A percentile compares a stretch with the other conserved stretches of the same genome.
phyloP scores from a whole-genome alignment of 2,797 vertebrate genomes.

The Periparus ater region DNA sequence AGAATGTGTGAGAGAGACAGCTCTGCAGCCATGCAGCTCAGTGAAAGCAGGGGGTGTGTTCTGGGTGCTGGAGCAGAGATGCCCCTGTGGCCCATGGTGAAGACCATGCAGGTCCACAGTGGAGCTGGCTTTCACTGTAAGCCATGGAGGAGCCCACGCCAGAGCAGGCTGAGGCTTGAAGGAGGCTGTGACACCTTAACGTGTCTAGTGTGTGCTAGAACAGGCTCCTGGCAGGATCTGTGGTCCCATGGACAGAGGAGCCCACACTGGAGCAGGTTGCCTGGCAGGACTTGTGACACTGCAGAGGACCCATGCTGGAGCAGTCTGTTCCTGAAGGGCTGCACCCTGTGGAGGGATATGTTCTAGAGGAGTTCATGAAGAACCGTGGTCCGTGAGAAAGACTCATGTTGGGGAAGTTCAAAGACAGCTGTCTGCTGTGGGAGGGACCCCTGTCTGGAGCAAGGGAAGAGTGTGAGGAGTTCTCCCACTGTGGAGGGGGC shows the following conservation, averaged over 20 bases:
- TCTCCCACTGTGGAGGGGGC: background rate
- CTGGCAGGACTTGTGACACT: background rate
- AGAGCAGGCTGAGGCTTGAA: background rate
- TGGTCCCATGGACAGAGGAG: background rate
- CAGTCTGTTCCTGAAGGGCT: background rate
- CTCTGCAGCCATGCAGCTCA: background rate
- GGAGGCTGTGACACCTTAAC: background rate
- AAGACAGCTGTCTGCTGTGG: background rate
- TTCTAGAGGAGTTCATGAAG: background rate
- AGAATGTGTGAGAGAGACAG: background rate
- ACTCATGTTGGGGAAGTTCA: fast-evolving
- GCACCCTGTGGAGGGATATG: background rate
- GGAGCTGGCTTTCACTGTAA: background rate
- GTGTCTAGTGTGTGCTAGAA: background rate
- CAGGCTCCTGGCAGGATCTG: background rate
- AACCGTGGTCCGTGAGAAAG: background rate
- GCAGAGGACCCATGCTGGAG: background rate
- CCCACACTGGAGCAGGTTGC: background rate
- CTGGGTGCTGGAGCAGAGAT: background rate
- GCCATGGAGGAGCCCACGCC: fast-evolving
- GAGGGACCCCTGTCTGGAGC: background rate
- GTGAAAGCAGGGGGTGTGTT: no score
- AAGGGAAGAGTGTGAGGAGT: background rate
- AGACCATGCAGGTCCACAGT: no score
- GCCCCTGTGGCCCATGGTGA: background rate